Base-by-base conservation (phyloP, 2,888 invertebrate species). In the Elmis aenea region DNA sequence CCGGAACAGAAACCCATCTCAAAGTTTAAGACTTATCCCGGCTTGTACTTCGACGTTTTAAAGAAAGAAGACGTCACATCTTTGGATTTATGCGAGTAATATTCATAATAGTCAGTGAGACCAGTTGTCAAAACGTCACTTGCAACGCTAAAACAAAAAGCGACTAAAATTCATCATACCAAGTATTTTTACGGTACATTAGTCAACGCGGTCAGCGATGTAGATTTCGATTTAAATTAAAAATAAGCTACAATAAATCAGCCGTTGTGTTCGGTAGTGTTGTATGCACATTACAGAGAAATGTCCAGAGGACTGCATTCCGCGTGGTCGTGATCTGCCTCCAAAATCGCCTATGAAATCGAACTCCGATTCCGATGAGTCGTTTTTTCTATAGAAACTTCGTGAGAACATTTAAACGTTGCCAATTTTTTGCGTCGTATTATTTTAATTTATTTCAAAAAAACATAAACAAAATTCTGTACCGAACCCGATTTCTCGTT, bases 251-350 rank as follows among this genome's bases (percentile, higher is more conserved):
- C 44, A 37, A 44, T 44, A 44, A 44, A 44, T 44, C 40, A 44
- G 40, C 35, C 38, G 34, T 28, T 42, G 45, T 39, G 45, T 42
- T 38, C 38, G 42, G 41, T 42, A 38, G 42, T 45, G 46, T 39
- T 37, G 39, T 39, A 36, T 27, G 42, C 42, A 34, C 43, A 43
- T 39, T 46, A 43, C 39, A 43, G 39, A 46, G 46, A 46, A 46
- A 42, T 46, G 46, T 38, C 46, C 40, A 38, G 36, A 28, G 33
- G 42, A 43, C 46, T 39, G 49, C 51, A 51, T 51, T 51, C 51
- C 43, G 32, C 21, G 34, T 25, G 42, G 44, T 48, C 51, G 51
- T 51, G 51, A 51, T 50, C 51, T 38, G 51, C 45, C 42, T 50
- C 50, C 48, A 42, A 50, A 48, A 51, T 50, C 40, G 29, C 41